Percentiles rank a stretch among this genome's conserved stretches.
These are phyloP conservation scores for Thinocorus orbignyianus DNA, from an alignment of 2,113 vertebrate species.

Conservation along the genomic window DNA sequence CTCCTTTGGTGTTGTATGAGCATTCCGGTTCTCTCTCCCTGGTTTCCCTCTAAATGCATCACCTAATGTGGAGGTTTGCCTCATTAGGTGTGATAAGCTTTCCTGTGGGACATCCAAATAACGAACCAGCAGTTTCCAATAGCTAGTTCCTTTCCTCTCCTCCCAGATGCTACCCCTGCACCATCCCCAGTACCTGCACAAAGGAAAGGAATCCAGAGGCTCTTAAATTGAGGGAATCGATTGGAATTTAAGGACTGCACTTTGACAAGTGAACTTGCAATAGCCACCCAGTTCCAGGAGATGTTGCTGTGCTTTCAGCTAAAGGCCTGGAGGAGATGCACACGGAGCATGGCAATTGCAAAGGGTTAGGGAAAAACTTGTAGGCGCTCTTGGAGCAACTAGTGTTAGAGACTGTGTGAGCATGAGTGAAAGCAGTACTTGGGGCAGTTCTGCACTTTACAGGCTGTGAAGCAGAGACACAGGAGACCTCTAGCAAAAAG, in stretches of 20 bases:
- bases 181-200: neutral
- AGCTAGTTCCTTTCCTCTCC: neutral
- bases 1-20: neutral
- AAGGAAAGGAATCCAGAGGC: accelerated
- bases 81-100: neutral
- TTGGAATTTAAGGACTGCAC: neutral
- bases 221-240: accelerated
- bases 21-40: neutral
- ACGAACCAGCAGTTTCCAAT: accelerated
- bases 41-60: neutral
- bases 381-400: accelerated
- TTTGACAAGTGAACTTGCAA: constrained; percentile 18
- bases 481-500: neutral
- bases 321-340: neutral
- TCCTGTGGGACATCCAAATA: neutral
- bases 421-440: neutral
- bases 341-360: neutral
- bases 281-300: constrained; percentile 59
- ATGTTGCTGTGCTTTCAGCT: constrained; percentile 69
- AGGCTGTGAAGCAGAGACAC: accelerated
- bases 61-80: neutral
- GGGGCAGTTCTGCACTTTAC: neutral
- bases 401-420: neutral
- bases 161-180: neutral
- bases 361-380: neutral